phyloP scores from a whole-genome alignment of 2,113 vertebrate genomes.

The Muntiacus reevesi region DNA sequence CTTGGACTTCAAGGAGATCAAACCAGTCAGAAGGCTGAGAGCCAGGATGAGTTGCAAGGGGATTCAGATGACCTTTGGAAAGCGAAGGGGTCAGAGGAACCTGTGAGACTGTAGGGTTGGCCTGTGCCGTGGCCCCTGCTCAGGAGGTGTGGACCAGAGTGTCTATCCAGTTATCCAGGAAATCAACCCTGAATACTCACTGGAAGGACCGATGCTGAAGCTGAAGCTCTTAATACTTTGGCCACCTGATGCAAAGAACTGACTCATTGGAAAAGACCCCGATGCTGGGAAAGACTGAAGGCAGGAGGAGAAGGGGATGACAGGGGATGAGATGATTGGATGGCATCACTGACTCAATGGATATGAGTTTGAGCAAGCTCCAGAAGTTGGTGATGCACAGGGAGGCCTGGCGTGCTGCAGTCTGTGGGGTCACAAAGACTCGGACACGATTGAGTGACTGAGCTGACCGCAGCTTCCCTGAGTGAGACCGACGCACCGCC shows the following conservation, averaged over 20 bases:
- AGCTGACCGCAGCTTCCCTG: background rate
- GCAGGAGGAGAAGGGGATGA: background rate
- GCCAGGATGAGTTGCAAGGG: background rate
- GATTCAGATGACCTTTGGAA: background rate
- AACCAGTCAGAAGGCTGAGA: background rate
- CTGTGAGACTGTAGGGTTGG: background rate
- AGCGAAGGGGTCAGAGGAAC: background rate
- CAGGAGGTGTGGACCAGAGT: background rate
- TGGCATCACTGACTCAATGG: background rate
- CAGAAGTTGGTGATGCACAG: background rate
- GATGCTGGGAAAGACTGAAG: background rate
- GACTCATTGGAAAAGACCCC: background rate
- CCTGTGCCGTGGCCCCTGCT: too few species aligned
- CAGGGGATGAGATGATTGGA: background rate
- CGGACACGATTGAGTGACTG: fast-evolving
- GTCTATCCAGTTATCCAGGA: background rate
- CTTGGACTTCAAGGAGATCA: background rate
- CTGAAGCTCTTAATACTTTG: background rate
- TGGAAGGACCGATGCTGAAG: background rate
- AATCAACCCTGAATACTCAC: fast-evolving
- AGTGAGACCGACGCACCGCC: fast-evolving
- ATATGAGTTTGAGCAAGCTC: background rate
- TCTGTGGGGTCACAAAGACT: background rate
- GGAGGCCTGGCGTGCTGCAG: background rate
- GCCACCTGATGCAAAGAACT: background rate